Conservation (phyloP, 1,140 invertebrate species). For the Drosophila parabipectinata region DNA sequence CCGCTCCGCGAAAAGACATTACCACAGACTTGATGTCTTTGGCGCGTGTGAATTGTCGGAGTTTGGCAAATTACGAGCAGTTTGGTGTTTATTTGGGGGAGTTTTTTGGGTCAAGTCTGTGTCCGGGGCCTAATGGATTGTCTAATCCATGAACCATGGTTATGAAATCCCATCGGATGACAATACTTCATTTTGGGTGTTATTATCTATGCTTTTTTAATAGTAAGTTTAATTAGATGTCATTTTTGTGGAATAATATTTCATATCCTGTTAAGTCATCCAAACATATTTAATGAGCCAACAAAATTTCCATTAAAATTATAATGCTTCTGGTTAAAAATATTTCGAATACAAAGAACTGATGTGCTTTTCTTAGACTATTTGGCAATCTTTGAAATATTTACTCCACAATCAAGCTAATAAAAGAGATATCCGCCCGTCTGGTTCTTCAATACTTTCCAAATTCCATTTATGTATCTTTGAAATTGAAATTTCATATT, state of each 20-base stretch:
- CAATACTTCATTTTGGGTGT: not conserved
- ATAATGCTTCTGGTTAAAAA: not conserved
- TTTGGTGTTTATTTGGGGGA: conserved; percentile 17
- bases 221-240: too few species aligned
- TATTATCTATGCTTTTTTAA: not conserved
- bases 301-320: not conserved
- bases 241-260: too few species aligned
- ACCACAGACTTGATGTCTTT: conserved; percentile 36
- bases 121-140: conserved; percentile 10
- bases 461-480: not conserved
- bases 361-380: too few species aligned
- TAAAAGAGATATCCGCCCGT: not conserved
- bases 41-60: conserved; percentile 59
- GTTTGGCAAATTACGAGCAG: conserved; percentile 8
- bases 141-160: conserved; percentile 7
- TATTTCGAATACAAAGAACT: too few species aligned
- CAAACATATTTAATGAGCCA: not conserved
- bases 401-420: not conserved
- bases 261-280: conserved; percentile 2
- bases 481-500: not conserved
- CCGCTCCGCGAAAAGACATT: conserved; percentile 51
- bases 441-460: not conserved
- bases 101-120: conserved; percentile 51
- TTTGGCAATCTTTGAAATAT: not conserved
- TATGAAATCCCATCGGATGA: not conserved